Conservation (phyloP, 2,888 invertebrate genomes). For the Eristalis tenax region DNA sequence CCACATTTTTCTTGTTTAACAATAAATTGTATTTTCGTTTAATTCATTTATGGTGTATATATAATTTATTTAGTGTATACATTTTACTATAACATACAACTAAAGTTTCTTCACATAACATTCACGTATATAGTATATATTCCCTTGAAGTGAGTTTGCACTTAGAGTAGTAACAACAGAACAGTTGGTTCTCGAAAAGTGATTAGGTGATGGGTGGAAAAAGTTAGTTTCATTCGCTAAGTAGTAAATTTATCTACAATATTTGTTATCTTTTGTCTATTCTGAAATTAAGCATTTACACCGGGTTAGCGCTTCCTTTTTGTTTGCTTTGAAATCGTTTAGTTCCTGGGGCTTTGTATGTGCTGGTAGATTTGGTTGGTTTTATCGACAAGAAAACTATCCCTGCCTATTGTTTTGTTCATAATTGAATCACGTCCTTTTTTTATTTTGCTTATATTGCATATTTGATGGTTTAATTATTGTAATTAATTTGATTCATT, state of each 20-base stretch:
- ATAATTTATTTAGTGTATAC: slow-evolving; percentile 52
- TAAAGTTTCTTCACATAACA: slow-evolving; percentile 35
- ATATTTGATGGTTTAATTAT: slow-evolving; percentile 8
- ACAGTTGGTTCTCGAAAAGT: slow-evolving; percentile 13
- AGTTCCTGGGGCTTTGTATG: background rate
- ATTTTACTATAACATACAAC: slow-evolving; percentile 44
- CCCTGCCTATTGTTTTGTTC: slow-evolving; percentile 10
- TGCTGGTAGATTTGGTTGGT: background rate
- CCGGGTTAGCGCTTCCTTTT: background rate
- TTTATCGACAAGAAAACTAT: background rate
- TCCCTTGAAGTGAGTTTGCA: slow-evolving; percentile 49
- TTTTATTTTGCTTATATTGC: background rate
- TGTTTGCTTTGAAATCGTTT: background rate
- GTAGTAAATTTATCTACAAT: background rate
- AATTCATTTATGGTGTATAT: slow-evolving; percentile 45
- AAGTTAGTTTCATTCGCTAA: background rate
- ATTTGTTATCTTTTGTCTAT: too few relatives aligned
- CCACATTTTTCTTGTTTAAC: background rate
- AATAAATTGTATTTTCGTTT: slow-evolving; percentile 20
- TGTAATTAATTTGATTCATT: slow-evolving; percentile 14
- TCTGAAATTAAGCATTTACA: background rate
- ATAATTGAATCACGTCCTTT: background rate
- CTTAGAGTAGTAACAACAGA: slow-evolving; percentile 44
- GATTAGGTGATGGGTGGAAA: slow-evolving; percentile 3
- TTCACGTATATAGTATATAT: slow-evolving; percentile 40